These are phyloP conservation scores for Oscheius sp. DNA, from an alignment of 2,888 invertebrate genomes.

Conservation along the genomic window DNA sequence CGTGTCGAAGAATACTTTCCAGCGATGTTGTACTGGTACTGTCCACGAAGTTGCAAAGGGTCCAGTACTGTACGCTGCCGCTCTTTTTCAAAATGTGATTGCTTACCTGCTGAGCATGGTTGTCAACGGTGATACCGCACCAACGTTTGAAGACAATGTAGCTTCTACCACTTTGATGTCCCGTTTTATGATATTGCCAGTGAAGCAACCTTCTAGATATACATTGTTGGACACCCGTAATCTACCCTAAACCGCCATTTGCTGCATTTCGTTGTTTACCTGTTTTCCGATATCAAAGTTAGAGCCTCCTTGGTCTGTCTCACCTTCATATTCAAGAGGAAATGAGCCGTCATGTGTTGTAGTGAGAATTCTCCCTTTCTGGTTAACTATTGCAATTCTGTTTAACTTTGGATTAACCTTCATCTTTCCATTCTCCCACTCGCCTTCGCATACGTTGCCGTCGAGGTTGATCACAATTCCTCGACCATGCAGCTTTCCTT, in stretches of 20 bases:
- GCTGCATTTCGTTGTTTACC: background rate
- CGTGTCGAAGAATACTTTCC: conserved; percentile 25
- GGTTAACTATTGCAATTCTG: background rate
- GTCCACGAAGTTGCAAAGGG: conserved; percentile 9
- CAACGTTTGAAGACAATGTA: background rate
- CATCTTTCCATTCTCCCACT: conserved; percentile 20
- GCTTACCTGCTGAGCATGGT: conserved; percentile 13
- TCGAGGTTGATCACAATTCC: conserved; percentile 30
- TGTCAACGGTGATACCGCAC: conserved; percentile 4
- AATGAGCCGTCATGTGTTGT: background rate
- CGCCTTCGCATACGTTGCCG: conserved; percentile 23
- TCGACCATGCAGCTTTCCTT: conserved; percentile 26
- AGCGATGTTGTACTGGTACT: conserved; percentile 20
- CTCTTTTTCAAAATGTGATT: background rate
- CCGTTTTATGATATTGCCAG: conserved; percentile 25
- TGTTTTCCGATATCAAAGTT: conserved; percentile 19
- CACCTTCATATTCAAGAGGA: conserved; percentile 29
- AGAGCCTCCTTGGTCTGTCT: background rate
- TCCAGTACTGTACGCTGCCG: background rate
- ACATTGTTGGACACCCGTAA: conserved; percentile 4
- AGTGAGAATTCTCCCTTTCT: conserved; percentile 20
- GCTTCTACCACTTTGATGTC: conserved; percentile 23
- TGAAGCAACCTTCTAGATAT: conserved; percentile 19
- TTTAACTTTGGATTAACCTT: conserved; percentile 4
- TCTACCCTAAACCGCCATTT: conserved; percentile 10